Conservation (phyloP, 2,113 vertebrate genomes). For the Pachypanchax playfairii region DNA sequence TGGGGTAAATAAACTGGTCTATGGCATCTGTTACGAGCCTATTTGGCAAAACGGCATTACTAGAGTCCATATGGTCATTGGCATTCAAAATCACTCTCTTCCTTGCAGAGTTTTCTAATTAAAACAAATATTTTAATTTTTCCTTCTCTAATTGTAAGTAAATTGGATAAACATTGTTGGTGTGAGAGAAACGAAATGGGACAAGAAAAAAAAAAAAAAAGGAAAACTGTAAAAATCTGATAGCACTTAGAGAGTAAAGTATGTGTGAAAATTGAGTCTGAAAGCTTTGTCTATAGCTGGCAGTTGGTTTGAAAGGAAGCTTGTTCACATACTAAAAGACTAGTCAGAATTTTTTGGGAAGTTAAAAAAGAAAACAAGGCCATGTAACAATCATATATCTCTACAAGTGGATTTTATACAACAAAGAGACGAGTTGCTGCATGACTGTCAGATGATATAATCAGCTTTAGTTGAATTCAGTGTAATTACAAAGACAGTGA, state of each 20-base stretch:
- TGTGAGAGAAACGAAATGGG: conserved; percentile 33
- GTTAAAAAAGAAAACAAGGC: conserved; percentile 18
- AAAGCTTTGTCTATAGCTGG: conserved; percentile 59
- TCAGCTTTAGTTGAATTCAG: background rate
- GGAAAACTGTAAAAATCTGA: conserved; percentile 57
- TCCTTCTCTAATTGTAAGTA: conserved; percentile 50
- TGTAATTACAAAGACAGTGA: conserved; percentile 15
- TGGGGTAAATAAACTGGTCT: conserved; percentile 62
- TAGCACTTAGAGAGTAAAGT: conserved; percentile 63
- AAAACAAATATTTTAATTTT: conserved; percentile 61
- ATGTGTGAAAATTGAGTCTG: conserved; percentile 62
- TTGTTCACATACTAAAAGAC: conserved; percentile 44
- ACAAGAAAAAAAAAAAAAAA: conserved; percentile 45
- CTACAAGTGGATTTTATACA: conserved; percentile 5
- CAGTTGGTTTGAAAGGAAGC: conserved; percentile 47
- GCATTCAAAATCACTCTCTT: conserved; percentile 53
- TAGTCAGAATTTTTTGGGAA: conserved; percentile 16
- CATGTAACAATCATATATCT: conserved; percentile 5
- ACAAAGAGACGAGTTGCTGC: background rate
- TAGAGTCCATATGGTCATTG: conserved; percentile 71
- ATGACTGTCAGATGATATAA: conserved; percentile 7
- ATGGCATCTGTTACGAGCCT: conserved; percentile 67
- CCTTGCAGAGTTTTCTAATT: conserved; percentile 65
- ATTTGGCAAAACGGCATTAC: conserved; percentile 55
- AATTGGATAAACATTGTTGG: conserved; percentile 47